These are phyloP conservation scores for Lepidotrigona ventralis DNA, from an alignment of 1,140 invertebrate genomes.

Conservation along the genomic window DNA sequence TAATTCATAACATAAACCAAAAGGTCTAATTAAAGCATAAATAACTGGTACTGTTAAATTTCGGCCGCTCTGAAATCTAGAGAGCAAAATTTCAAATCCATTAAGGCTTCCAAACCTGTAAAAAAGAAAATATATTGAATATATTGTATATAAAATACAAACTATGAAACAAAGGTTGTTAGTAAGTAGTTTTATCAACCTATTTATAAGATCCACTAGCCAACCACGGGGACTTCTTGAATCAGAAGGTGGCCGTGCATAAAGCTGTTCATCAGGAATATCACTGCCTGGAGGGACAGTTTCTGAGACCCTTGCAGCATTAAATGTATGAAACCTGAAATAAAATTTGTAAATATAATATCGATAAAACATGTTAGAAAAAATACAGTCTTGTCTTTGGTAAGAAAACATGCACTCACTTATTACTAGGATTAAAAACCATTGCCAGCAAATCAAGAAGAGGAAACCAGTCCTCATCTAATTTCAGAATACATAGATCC, in stretches of 20 bases:
- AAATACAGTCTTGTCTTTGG: neutral
- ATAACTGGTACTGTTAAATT: conserved; percentile 90
- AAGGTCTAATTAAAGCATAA: conserved; percentile 92
- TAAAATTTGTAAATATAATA: conserved; percentile 42
- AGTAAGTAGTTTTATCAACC: conserved; percentile 78
- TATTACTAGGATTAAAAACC: conserved; percentile 95
- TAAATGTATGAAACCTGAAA: conserved; percentile 95
- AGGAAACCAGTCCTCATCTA: conserved; percentile 96
- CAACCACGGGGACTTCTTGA: conserved; percentile 91
- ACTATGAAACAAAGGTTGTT: conserved; percentile 10
- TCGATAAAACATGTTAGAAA: neutral
- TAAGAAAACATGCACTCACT: conserved; percentile 81
- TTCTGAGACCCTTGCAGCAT: conserved; percentile 90
- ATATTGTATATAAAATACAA: neutral
- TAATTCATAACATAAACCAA: conserved; percentile 95
- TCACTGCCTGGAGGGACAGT: conserved; percentile 84
- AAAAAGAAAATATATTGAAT: conserved; percentile 55
- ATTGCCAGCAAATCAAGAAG: conserved; percentile 95
- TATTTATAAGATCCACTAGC: conserved; percentile 97
- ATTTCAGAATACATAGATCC: conserved; percentile 94
- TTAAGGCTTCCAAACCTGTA: conserved; percentile 91
- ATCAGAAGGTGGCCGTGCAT: conserved; percentile 89
- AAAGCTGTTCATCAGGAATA: conserved; percentile 88
- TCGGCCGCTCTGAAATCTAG: conserved; percentile 89
- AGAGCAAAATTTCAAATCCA: conserved; percentile 93